A percentile compares a stretch with the other conserved stretches of the same genome.
Evolutionary conservation across 2,113 vertebrate species (phyloP).

Genomic region (Arvicanthis niloticus): DNA sequence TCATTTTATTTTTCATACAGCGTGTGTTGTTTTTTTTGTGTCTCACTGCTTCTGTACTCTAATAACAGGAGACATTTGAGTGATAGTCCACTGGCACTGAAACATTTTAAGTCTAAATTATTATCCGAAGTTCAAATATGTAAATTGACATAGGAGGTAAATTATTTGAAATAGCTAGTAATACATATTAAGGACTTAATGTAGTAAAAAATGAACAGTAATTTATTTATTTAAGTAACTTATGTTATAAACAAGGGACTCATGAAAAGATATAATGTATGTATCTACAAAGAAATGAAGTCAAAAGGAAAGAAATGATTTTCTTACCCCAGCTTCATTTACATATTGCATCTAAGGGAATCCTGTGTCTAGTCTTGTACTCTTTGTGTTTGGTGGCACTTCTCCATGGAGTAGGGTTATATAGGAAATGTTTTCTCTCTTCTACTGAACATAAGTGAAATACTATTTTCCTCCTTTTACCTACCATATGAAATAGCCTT

Average conservation of each 20-base stretch:
- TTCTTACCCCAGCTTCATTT: not conserved
- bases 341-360: not conserved
- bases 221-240: not conserved
- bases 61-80: not conserved
- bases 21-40: not conserved
- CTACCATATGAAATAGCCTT: not conserved
- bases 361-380: not conserved
- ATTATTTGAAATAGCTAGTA: not conserved
- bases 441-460: not conserved
- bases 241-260: not conserved
- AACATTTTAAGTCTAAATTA: not conserved
- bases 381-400: not conserved
- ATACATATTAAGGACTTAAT: not conserved
- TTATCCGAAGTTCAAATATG: not conserved
- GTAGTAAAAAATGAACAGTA: not conserved
- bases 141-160: not conserved
- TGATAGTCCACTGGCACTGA: not conserved
- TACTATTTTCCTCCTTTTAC: not conserved
- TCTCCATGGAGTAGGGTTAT: not conserved
- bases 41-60: not conserved
- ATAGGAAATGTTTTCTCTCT: not conserved
- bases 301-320: not conserved
- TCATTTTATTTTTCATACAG: not conserved
- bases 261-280: not conserved
- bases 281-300: not conserved